phyloP scores from a whole-genome alignment of 92 coral and sea anemone species.

The Zoanthus sociatus region DNA sequence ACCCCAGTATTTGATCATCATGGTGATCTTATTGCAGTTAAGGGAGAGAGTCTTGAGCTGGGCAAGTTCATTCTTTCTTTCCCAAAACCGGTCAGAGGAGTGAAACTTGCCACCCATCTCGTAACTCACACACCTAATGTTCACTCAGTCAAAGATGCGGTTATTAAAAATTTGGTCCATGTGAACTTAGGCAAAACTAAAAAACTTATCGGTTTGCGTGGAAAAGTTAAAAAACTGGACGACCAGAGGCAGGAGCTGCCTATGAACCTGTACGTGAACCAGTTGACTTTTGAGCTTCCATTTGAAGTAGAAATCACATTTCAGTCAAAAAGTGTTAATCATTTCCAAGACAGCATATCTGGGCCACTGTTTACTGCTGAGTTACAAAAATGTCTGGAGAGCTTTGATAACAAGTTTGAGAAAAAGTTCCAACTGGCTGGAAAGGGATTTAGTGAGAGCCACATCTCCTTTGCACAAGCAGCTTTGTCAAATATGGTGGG shows the following conservation, averaged over 20 bases:
- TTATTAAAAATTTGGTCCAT: constrained; percentile 77
- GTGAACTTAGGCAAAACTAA: constrained; percentile 71
- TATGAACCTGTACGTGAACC: constrained; percentile 80
- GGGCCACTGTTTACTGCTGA: constrained; percentile 79
- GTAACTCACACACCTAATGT: constrained; percentile 88
- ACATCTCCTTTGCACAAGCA: constrained; percentile 89
- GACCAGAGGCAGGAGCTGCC: constrained; percentile 81
- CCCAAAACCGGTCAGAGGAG: constrained; percentile 66
- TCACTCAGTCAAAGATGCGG: constrained; percentile 89
- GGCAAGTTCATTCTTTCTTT: constrained; percentile 83
- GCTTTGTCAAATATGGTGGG: constrained; percentile 93
- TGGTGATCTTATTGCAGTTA: constrained; percentile 72
- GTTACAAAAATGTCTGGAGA: constrained; percentile 65
- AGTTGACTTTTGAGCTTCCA: constrained; percentile 88
- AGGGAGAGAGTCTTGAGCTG: constrained; percentile 87
- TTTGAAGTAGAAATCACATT: constrained; percentile 89
- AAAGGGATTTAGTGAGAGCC: constrained; percentile 76
- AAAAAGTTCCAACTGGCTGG: constrained; percentile 83
- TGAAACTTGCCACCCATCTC: constrained; percentile 75
- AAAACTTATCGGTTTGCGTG: constrained; percentile 81
- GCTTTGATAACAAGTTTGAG: constrained; percentile 89
- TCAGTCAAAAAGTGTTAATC: constrained; percentile 80
- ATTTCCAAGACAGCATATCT: constrained; percentile 64
- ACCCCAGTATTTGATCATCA: constrained; percentile 63
- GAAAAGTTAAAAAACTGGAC: constrained; percentile 72